Percentiles rank a stretch among this genome's conserved stretches.
Conservation (phyloP, 2,113 vertebrate genomes). For the Percina caprodes region DNA sequence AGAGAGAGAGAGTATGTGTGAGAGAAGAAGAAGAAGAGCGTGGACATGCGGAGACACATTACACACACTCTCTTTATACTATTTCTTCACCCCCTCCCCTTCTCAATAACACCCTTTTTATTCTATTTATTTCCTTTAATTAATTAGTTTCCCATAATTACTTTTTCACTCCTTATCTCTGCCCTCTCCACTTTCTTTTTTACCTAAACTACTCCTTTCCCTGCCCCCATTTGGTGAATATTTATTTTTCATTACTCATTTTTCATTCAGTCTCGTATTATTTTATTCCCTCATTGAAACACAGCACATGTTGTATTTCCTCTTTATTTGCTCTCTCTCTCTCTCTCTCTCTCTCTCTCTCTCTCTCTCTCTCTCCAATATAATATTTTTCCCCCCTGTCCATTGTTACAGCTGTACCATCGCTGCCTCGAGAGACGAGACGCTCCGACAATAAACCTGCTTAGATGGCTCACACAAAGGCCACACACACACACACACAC, state of each 20-base stretch:
- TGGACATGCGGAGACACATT: too few relatives aligned
- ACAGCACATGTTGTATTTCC: background rate
- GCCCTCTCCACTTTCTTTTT: background rate
- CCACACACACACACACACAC: background rate
- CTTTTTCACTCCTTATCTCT: too few relatives aligned
- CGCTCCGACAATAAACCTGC: background rate
- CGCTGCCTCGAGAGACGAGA: background rate
- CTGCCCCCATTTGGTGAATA: background rate
- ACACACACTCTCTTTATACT: background rate
- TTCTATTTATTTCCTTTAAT: background rate
- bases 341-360: background rate
- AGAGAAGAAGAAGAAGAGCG: too few relatives aligned
- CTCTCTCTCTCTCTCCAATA: background rate
- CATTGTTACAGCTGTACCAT: background rate
- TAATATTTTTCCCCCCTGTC: background rate
- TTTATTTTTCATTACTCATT: background rate
- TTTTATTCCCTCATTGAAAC: background rate
- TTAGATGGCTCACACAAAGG: background rate
- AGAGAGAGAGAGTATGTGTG: constrained; percentile 27
- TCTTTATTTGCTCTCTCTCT: background rate
- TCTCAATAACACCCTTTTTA: background rate
- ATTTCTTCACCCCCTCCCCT: background rate
- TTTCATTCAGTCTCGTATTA: background rate
- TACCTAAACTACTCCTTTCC: background rate
- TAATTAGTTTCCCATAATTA: background rate